A percentile compares a stretch with the other conserved stretches of the same genome.
Conservation (phyloP, 2,113 vertebrate genomes). For the Proterorhinus semilunaris region DNA sequence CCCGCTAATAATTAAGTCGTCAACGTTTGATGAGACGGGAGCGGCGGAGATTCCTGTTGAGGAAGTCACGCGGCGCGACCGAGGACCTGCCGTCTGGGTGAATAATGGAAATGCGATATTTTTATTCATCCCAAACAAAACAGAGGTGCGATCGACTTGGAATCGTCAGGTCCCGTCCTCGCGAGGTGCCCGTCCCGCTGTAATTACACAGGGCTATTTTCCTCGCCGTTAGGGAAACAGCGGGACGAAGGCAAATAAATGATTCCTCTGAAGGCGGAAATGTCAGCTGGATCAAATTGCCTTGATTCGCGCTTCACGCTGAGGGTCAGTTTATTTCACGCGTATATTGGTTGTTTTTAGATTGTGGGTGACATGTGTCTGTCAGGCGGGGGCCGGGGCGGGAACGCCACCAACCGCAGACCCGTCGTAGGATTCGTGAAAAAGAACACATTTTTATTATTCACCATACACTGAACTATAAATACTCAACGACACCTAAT, state of each 20-base stretch:
- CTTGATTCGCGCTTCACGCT: background rate
- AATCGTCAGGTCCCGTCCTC: conserved; percentile 11
- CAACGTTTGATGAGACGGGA: conserved; percentile 14
- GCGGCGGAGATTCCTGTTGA: conserved; percentile 18
- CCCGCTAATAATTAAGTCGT: conserved; percentile 31
- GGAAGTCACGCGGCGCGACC: conserved; percentile 23
- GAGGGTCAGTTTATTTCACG: background rate
- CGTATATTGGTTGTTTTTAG: background rate
- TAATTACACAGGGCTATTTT: conserved; percentile 61
- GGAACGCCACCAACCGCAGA: too few relatives aligned
- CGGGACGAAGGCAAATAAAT: conserved; percentile 30
- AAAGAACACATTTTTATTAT: too few relatives aligned
- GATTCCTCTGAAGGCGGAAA: conserved; percentile 14
- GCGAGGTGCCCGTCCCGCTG: conserved; percentile 48
- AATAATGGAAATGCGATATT: background rate
- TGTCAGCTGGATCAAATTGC: conserved; percentile 16
- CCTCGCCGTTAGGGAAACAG: conserved; percentile 62
- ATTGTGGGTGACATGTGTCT: background rate
- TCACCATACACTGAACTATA: too few relatives aligned
- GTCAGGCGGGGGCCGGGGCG: background rate
- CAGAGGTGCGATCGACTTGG: conserved; percentile 51
- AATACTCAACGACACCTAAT: too few relatives aligned
- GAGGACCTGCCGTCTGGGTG: conserved; percentile 38
- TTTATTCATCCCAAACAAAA: conserved; percentile 66
- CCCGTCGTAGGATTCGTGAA: too few relatives aligned